These are phyloP conservation scores for Ormyrus thymus DNA, from an alignment of 2,888 invertebrate genomes.

Conservation along the genomic window DNA sequence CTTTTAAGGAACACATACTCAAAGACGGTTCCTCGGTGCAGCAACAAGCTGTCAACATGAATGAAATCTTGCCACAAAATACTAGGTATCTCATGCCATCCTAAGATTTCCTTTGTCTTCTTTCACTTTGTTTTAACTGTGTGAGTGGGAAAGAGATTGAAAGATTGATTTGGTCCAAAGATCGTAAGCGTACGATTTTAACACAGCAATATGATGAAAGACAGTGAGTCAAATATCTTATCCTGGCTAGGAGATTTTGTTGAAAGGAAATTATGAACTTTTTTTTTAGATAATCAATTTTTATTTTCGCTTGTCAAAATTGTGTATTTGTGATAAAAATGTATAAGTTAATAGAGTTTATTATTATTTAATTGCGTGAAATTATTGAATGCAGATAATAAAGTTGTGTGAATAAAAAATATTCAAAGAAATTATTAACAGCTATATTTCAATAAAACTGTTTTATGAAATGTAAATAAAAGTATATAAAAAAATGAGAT, in stretches of 20 bases:
- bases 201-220: conserved; percentile 46
- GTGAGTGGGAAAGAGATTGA: not conserved
- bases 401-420: not conserved
- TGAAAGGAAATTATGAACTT: conserved; percentile 8
- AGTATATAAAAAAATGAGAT: not conserved
- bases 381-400: too few relatives aligned
- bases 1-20: conserved; percentile 70
- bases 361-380: not conserved
- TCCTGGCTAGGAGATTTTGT: conserved; percentile 43
- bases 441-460: not conserved
- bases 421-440: not conserved
- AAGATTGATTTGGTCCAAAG: not conserved
- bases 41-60: conserved; percentile 71
- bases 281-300: not conserved
- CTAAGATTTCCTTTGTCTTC: conserved; percentile 59
- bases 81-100: conserved; percentile 73
- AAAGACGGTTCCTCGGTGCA: conserved; percentile 66
- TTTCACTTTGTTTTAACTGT: conserved; percentile 40
- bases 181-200: conserved; percentile 6
- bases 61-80: conserved; percentile 72
- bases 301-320: too few relatives aligned
- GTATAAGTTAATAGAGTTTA: not conserved
- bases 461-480: conserved; percentile 16
- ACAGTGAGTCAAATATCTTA: not conserved
- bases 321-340: too few relatives aligned